Evolutionary conservation across 2,113 vertebrate genomes (phyloP), one percentile per base, ranked within the genome.

Genomic region (Lipophrys pholis): DNA sequence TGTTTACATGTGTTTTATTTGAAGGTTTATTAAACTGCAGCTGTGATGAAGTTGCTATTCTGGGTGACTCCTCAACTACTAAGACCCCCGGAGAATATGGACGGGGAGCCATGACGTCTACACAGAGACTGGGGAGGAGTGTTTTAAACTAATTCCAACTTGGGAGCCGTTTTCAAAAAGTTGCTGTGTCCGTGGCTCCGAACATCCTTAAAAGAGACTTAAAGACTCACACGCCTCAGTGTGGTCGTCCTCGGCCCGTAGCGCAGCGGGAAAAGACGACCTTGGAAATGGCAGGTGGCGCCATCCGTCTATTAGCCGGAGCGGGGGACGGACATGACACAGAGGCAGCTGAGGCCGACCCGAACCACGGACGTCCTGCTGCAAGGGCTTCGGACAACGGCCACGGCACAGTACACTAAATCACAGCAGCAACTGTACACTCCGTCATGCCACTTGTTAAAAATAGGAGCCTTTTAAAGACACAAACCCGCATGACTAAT

Each of bases 231-330:
- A 53, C 15, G 39, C 15, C 30, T 41, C n/a, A 35, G 21, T 7
- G 5, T 39, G 35, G 54, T n/a, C 5, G 4, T 14, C 3, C 43
- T 21, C 69, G 67, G 4, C 5, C 21, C 45, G 17, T 9, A 9
- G 55, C 41, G 17, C 50, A 16, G 35, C 50, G 55, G 65, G 39
- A 36, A 5, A 45, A 66, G 51, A 84, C 66, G 66, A 79, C 81
- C 83, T 80, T 79, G 69, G 70, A 73, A 66, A 17, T 75, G 67
- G 73, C 69, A 72, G 76, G 69, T 49, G 70, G 66, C 78, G 55
- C 79, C 85, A 83, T 84, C 82, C 51, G 77, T 71, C 83, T 16
- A 21, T 78, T 75, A 78, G 69, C 39, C 41, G 12, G 45, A 45
- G 48, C 62, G 53, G 53, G 14, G 21, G 10, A 42, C 48, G 21